Evolutionary conservation across 2,888 invertebrate species (phyloP).

Genomic region (Pyrgus malvae): DNA sequence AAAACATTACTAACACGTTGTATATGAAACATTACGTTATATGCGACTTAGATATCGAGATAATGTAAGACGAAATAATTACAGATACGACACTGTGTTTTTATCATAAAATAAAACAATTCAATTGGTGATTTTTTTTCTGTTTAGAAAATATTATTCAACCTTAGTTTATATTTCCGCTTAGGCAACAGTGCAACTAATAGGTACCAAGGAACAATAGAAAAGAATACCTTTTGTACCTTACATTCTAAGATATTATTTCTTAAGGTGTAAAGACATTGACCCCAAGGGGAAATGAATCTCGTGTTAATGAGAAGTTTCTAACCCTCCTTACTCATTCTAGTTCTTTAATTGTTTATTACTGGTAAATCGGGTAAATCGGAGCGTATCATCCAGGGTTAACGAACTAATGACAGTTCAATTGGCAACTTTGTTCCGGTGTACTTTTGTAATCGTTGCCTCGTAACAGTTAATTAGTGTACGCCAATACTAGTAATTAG

Average conservation of each 20-base stretch:
- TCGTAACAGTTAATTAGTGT: slow-evolving; percentile 8
- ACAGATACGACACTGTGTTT: no score
- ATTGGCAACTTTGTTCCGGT: slow-evolving; percentile 1
- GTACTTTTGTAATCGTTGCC: not conserved
- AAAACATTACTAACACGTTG: not conserved
- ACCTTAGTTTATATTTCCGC: not conserved
- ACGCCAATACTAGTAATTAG: slow-evolving; percentile 1
- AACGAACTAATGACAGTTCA: slow-evolving; percentile 55
- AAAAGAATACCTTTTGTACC: slow-evolving; percentile 3
- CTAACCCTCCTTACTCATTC: not conserved
- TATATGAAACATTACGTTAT: no score
- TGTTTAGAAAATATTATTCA: no score
- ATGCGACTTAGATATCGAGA: no score
- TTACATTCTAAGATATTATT: slow-evolving; percentile 16
- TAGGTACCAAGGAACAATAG: slow-evolving; percentile 2
- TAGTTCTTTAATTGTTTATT: slow-evolving; percentile 1
- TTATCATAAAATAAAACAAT: no score
- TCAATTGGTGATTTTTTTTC: no score
- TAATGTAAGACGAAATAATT: no score
- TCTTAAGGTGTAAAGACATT: slow-evolving; percentile 10
- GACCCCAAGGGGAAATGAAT: slow-evolving; percentile 15
- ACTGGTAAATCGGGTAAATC: slow-evolving; percentile 25
- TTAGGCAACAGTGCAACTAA: not conserved
- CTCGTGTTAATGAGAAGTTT: slow-evolving; percentile 6
- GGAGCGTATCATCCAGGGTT: slow-evolving; percentile 44